A percentile compares a stretch with the other conserved stretches of the same genome.
Evolutionary conservation across 2,113 vertebrate genomes (phyloP).

Genomic region (Pampusana beccarii): DNA sequence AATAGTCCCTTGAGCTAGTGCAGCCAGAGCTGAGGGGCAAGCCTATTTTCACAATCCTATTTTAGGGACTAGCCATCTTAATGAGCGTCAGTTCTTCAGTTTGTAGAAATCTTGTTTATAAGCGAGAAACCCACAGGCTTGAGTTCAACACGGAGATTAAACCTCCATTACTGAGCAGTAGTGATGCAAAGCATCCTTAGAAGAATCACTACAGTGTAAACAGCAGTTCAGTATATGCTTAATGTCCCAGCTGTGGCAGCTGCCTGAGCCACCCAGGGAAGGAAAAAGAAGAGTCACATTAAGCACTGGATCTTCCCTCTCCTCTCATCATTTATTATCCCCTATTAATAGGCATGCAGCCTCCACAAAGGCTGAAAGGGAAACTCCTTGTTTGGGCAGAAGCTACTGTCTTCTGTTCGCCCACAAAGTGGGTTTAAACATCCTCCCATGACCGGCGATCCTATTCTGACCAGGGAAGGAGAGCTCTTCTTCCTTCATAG

Average conservation of each 20-base stretch:
- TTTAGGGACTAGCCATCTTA: neutral
- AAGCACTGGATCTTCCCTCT: neutral
- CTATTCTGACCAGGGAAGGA: neutral
- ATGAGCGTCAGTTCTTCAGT: neutral
- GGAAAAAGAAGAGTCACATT: neutral
- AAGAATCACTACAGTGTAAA: neutral
- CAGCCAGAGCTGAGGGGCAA: neutral
- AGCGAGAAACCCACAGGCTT: neutral
- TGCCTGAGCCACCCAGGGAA: neutral
- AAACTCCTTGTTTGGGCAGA: neutral
- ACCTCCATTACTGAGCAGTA: neutral
- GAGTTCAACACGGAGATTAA: neutral
- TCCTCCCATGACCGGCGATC: neutral
- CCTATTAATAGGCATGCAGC: neutral
- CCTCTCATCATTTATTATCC: neutral
- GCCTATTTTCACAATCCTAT: neutral
- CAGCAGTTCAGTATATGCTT: neutral
- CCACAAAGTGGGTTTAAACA: neutral
- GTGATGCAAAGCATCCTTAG: neutral
- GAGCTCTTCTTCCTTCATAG: neutral
- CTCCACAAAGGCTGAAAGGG: neutral
- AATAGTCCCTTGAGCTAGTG: neutral
- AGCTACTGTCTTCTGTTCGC: neutral
- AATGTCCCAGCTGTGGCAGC: neutral
- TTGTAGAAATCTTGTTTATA: neutral